Conservation (phyloP, 2,113 vertebrate genomes). For the Trogon melanurus region DNA sequence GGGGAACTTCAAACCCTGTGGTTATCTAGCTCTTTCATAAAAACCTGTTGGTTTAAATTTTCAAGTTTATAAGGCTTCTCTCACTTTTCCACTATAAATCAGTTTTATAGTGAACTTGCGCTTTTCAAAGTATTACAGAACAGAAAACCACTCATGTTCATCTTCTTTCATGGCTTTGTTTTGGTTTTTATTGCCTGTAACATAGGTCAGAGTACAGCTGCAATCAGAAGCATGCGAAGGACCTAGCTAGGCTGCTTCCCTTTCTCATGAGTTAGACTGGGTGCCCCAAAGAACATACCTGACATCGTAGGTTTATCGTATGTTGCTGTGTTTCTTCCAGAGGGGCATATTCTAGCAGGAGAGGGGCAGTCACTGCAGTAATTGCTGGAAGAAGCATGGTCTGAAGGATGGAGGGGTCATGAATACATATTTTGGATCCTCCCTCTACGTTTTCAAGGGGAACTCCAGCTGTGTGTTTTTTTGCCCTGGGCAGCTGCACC, state of each 20-base stretch:
- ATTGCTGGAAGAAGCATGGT: not conserved
- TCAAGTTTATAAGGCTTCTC: not conserved
- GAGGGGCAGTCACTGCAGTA: not conserved
- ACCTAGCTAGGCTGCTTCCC: not conserved
- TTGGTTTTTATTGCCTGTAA: not conserved
- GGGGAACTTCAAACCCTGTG: not conserved
- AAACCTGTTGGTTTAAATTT: not conserved
- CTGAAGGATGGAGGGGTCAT: not conserved
- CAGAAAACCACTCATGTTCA: not conserved
- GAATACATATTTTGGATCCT: not conserved
- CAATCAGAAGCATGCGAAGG: not conserved
- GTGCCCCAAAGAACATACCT: too few relatives aligned
- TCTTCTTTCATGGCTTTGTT: not conserved
- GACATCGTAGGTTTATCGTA: not conserved
- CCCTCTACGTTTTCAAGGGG: not conserved
- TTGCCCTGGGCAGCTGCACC: too few relatives aligned
- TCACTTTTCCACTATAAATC: not conserved
- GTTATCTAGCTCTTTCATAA: not conserved
- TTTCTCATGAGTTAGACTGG: fast-evolving
- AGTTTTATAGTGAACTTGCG: not conserved
- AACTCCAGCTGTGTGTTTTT: fast-evolving
- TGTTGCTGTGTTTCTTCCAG: not conserved
- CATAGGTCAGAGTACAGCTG: not conserved
- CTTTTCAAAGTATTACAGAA: not conserved
- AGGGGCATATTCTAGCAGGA: fast-evolving